phyloP scores from a whole-genome alignment of 92 coral and sea anemone genomes.

The Hydrozoanthus gracilis region DNA sequence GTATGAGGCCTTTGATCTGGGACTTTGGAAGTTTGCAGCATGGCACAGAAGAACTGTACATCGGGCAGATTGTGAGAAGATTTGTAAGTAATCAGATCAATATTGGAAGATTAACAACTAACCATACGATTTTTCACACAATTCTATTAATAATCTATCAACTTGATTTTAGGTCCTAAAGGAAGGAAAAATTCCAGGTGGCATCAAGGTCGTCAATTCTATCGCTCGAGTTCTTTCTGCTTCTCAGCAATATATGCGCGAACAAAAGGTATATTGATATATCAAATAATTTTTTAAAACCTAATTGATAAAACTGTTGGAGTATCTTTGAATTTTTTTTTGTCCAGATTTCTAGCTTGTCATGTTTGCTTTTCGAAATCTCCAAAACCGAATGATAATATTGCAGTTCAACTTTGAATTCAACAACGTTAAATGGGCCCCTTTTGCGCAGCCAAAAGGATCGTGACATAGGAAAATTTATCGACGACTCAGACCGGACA shows the following conservation, averaged over 20 bases:
- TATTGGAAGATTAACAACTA: neutral
- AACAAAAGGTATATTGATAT: conserved; percentile 82
- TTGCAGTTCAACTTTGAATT: neutral
- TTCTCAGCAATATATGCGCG: conserved; percentile 85
- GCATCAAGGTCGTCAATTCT: conserved; percentile 56
- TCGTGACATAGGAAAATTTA: no score
- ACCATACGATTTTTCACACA: neutral
- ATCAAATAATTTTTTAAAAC: no score
- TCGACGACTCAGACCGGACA: no score
- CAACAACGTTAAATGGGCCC: no score
- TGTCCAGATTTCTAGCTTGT: no score
- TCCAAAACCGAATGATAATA: no score
- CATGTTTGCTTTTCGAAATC: no score
- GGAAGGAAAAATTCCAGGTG: conserved; percentile 63
- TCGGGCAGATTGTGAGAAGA: conserved; percentile 77
- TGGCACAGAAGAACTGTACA: conserved; percentile 78
- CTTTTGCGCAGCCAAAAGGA: no score
- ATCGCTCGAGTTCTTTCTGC: conserved; percentile 77
- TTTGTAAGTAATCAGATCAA: conserved; percentile 57
- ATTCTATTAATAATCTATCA: neutral
- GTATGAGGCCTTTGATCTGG: conserved; percentile 91
- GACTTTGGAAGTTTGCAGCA: conserved; percentile 92
- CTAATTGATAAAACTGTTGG: no score
- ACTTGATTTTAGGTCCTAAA: conserved; percentile 51
- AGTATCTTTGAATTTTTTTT: no score